Conservation (phyloP, 2,113 vertebrate genomes). For the Pteruthius melanotis region DNA sequence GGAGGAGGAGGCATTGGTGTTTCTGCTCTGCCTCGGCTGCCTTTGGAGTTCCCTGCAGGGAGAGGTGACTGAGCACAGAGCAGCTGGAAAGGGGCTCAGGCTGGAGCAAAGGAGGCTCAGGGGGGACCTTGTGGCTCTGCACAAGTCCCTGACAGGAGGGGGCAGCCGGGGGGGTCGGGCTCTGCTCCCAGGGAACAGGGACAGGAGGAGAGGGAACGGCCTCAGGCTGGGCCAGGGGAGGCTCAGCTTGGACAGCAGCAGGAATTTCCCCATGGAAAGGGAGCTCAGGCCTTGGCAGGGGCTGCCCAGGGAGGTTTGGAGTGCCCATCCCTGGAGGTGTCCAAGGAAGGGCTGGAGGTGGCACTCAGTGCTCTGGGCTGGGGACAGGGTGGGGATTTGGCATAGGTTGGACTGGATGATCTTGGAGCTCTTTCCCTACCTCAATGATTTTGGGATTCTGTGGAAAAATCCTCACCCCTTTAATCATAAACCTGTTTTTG, state of each 20-base stretch:
- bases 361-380: background rate
- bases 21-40: background rate
- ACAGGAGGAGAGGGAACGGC: background rate
- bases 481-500: background rate
- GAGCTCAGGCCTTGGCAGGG: accelerated
- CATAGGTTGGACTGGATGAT: accelerated
- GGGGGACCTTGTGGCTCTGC: background rate
- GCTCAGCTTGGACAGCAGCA: accelerated
- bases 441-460: background rate
- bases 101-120: background rate
- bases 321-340: background rate
- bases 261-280: background rate
- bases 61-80: background rate
- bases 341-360: accelerated
- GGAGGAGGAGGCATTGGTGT: background rate
- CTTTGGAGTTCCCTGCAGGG: background rate
- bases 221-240: background rate
- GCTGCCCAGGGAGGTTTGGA: background rate
- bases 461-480: background rate
- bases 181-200: background rate
- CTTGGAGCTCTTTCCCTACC: background rate
- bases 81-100: background rate
- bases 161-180: background rate
- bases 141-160: background rate
- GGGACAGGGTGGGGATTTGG: accelerated